phyloP scores from a whole-genome alignment of 2,888 invertebrate genomes.

The Cyclophora albipunctata region DNA sequence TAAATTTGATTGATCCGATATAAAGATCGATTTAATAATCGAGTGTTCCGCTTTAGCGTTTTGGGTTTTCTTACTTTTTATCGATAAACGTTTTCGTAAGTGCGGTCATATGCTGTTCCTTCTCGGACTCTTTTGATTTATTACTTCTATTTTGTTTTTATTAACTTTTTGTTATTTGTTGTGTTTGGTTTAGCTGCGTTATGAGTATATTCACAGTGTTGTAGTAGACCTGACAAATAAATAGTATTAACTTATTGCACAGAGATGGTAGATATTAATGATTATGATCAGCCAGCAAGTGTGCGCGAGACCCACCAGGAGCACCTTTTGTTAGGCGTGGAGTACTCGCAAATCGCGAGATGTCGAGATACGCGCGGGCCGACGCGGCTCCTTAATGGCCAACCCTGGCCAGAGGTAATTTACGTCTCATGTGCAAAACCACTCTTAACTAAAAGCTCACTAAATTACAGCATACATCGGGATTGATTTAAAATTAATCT shows the following conservation, averaged over 20 bases:
- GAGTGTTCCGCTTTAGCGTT: constrained; percentile 58
- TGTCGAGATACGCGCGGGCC: constrained; percentile 67
- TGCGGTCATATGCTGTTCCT: constrained; percentile 45
- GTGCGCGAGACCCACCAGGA: constrained; percentile 59
- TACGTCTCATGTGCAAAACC: constrained; percentile 72
- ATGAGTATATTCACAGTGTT: no score
- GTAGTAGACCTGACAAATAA: no score
- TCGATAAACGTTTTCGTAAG: constrained; percentile 59
- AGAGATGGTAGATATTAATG: constrained; percentile 44
- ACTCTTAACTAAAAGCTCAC: constrained; percentile 69
- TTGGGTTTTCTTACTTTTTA: constrained; percentile 55
- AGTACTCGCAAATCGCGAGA: constrained; percentile 67
- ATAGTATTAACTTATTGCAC: constrained; percentile 12
- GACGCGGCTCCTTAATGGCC: constrained; percentile 63
- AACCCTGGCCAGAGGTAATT: constrained; percentile 63
- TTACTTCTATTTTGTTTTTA: constrained; percentile 11
- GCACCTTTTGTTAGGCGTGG: constrained; percentile 62
- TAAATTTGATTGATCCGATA: constrained; percentile 75
- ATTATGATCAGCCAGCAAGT: constrained; percentile 38
- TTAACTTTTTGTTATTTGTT: no score
- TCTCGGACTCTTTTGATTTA: constrained; percentile 53
- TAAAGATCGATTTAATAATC: constrained; percentile 72
- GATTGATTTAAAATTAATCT: constrained; percentile 71
- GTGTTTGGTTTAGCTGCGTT: no score
- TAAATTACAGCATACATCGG: constrained; percentile 65